Evolutionary conservation across 2,888 invertebrate species (phyloP), one percentile per base, ranked within the genome.

Genomic region (Yponomeuta evonymella): DNA sequence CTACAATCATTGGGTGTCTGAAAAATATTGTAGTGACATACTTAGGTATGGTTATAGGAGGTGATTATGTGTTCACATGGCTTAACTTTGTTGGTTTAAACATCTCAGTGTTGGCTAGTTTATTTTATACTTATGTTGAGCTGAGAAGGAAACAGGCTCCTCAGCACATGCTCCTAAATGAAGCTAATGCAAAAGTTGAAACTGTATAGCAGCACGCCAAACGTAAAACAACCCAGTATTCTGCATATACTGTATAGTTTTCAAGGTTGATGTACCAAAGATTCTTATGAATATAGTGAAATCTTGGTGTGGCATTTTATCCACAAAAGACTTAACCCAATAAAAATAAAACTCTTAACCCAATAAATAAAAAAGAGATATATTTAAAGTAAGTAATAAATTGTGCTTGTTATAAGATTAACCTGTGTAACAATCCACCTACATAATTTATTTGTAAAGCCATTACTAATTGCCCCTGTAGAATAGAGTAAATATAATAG

Each of bases 11-110:
- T 75, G 99, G 99, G 6, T 99, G 99, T 81, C 93, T 99, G 71
- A 99, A 99, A 93, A 99, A 99, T 90, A 97, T 99, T 77, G 94
- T 98, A 77, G 97, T 99, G 4, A 99, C 99, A 0, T 99, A 99
- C 89, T 93, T 98, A 75, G 99, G 99, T 48, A 99, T 99, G 99
- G 95, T 98, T 66, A 96, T 99, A 72, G 99, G 99, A 67, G 99
- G 99, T 15, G 99, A 99, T 87, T 99, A 99, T 88, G 95, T 98
- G 73, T 99, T 98, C 87, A 96, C 97, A 2, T 95, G 95, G 95
- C 93, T 97, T 58, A 99, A 99, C 87, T 99, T 99, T 90, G 93
- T 98, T 73, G 99, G 99, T 29, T 94, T 99, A 71, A 99, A 99
- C 90, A 95, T 99, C 70, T 98, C 98, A 93, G 96, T 97, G 2